Evolutionary conservation across 2,797 vertebrate genomes (phyloP).

Genomic region (Gambusia yucatana): DNA sequence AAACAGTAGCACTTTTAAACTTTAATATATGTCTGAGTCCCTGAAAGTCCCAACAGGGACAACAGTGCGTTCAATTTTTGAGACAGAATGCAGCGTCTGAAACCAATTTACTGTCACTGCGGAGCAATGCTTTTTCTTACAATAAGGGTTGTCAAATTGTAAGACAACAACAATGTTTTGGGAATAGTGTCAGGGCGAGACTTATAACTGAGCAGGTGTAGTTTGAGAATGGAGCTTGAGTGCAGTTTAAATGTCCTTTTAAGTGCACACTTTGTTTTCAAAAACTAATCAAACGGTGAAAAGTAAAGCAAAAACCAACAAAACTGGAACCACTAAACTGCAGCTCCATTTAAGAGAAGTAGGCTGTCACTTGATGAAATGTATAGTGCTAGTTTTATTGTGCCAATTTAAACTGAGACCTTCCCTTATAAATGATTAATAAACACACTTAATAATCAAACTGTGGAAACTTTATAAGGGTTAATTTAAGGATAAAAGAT

Average conservation of each 20-base stretch:
- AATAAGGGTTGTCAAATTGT: neutral
- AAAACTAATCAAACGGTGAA: neutral
- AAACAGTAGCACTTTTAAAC: neutral
- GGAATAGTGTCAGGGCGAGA: neutral
- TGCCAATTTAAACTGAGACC: neutral
- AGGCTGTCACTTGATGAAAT: neutral
- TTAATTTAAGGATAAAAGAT: neutral
- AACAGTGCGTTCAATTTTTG: neutral
- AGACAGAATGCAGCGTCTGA: neutral
- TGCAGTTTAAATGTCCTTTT: neutral
- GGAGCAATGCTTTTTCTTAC: neutral
- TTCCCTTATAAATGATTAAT: neutral
- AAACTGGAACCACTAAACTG: neutral
- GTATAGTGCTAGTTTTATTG: neutral
- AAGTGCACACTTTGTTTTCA: neutral
- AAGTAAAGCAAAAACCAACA: neutral
- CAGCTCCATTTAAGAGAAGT: neutral
- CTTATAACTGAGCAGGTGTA: neutral
- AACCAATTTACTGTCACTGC: neutral
- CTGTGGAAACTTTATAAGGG: neutral
- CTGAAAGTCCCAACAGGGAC: neutral
- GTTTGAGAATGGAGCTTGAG: neutral
- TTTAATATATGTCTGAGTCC: neutral
- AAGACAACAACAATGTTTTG: neutral
- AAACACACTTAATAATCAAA: neutral